phyloP scores from a whole-genome alignment of 2,888 invertebrate species.

The Melinaea marsaeus region DNA sequence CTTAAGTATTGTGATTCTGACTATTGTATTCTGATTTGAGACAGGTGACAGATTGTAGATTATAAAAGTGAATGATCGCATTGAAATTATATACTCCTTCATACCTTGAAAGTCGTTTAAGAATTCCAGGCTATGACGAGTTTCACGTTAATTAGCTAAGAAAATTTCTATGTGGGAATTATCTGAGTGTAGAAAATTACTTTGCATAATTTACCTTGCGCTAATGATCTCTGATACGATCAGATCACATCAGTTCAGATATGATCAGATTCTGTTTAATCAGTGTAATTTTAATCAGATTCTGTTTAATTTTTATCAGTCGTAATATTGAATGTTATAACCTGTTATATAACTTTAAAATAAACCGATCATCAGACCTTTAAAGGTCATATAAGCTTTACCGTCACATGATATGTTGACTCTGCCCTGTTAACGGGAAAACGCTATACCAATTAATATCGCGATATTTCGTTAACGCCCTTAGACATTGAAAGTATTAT shows the following conservation, averaged over 20 bases:
- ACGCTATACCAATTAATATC: constrained; percentile 16
- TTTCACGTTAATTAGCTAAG: too few species aligned
- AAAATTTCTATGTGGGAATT: too few species aligned
- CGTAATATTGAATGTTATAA: not conserved
- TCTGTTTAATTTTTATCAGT: too few species aligned
- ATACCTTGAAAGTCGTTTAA: too few species aligned
- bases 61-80: not conserved
- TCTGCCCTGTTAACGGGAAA: constrained; percentile 15
- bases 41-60: constrained; percentile 2
- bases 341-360: not conserved
- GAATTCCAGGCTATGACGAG: too few species aligned
- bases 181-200: too few species aligned
- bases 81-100: not conserved
- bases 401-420: constrained; percentile 21
- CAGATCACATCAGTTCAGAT: too few species aligned
- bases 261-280: too few species aligned
- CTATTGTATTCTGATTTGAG: not conserved
- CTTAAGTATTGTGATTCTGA: not conserved
- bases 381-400: constrained; percentile 20
- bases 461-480: constrained; percentile 4
- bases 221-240: too few species aligned
- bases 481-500: constrained; percentile 11
- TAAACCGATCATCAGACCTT: not conserved
- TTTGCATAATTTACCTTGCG: too few species aligned
- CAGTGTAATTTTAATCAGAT: too few species aligned